Evolutionary conservation across 2,797 vertebrate genomes (phyloP).

Genomic region (Valencia hispanica): DNA sequence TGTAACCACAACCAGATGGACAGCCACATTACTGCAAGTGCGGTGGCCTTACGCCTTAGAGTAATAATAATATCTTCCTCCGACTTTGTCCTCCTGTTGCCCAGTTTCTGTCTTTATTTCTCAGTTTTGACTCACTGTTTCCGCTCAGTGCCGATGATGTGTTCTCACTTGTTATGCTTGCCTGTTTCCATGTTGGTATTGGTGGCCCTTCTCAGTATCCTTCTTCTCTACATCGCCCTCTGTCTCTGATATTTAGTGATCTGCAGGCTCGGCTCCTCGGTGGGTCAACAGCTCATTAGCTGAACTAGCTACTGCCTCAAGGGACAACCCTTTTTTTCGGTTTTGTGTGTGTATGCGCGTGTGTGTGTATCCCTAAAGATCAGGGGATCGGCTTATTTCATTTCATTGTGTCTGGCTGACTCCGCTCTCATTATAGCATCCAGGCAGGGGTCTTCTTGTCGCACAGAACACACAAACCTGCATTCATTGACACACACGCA

Average conservation of each 20-base stretch:
- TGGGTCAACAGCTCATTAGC: slow-evolving; percentile 83
- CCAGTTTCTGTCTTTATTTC: neutral
- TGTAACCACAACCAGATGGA: slow-evolving; percentile 75
- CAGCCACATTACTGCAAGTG: slow-evolving; percentile 55
- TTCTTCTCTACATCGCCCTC: slow-evolving; percentile 36
- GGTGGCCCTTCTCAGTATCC: slow-evolving; percentile 24
- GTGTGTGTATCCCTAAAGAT: slow-evolving; percentile 52
- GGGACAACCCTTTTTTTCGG: slow-evolving; percentile 62
- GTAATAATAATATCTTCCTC: slow-evolving; percentile 52
- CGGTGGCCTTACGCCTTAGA: slow-evolving; percentile 59
- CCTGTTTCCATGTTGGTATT: slow-evolving; percentile 30
- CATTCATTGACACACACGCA: slow-evolving; percentile 21
- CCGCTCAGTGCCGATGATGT: neutral
- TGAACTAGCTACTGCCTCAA: slow-evolving; percentile 68
- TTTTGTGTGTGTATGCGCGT: slow-evolving; percentile 22
- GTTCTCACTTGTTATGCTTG: slow-evolving; percentile 34
- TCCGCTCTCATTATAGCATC: slow-evolving; percentile 76
- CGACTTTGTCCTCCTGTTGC: slow-evolving; percentile 20
- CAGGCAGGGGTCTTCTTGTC: slow-evolving; percentile 73
- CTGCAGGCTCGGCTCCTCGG: slow-evolving; percentile 68
- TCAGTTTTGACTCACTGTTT: slow-evolving; percentile 15
- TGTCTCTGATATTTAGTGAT: slow-evolving; percentile 67
- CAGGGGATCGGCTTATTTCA: slow-evolving; percentile 71
- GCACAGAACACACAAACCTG: slow-evolving; percentile 37
- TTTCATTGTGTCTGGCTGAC: slow-evolving; percentile 79